These are phyloP conservation scores for Momotus momota DNA, from an alignment of 2,797 vertebrate species.

Conservation along the genomic window DNA sequence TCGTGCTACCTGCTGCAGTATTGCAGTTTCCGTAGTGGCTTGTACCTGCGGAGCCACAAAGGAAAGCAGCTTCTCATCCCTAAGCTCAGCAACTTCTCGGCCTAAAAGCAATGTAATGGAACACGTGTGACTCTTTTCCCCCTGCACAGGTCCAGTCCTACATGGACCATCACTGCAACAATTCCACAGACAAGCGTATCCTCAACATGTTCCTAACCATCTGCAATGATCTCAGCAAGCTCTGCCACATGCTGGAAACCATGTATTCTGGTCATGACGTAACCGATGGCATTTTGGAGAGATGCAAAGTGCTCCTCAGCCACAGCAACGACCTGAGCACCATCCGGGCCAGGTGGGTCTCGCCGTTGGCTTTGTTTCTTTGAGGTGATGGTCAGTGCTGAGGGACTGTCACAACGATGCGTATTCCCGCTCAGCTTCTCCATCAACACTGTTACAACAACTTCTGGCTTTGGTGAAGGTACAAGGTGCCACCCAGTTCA, in stretches of 20 bases:
- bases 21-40: neutral
- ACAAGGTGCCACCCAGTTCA: neutral
- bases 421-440: neutral
- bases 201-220: slow-evolving; percentile 82
- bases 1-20: rapidly evolving
- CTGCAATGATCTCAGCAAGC: slow-evolving; percentile 71
- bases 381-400: rapidly evolving
- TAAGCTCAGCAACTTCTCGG: neutral
- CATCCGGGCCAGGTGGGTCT: slow-evolving; percentile 81
- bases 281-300: slow-evolving; percentile 68
- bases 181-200: slow-evolving; percentile 77
- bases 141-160: slow-evolving; percentile 80
- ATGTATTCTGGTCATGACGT: slow-evolving; percentile 31
- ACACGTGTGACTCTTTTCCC: neutral
- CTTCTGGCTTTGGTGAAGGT: neutral
- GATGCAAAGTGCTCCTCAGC: slow-evolving; percentile 78
- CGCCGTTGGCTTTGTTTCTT: neutral
- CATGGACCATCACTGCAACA: slow-evolving; percentile 81
- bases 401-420: neutral
- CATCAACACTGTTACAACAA: neutral
- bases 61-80: neutral
- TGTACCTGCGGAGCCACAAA: neutral
- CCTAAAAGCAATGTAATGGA: neutral
- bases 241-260: slow-evolving; percentile 72
- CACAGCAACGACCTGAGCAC: slow-evolving; percentile 79